Evolutionary conservation across 2,888 invertebrate species (phyloP), one percentile per base, ranked within the genome.

Genomic region (Catocala fraxini): DNA sequence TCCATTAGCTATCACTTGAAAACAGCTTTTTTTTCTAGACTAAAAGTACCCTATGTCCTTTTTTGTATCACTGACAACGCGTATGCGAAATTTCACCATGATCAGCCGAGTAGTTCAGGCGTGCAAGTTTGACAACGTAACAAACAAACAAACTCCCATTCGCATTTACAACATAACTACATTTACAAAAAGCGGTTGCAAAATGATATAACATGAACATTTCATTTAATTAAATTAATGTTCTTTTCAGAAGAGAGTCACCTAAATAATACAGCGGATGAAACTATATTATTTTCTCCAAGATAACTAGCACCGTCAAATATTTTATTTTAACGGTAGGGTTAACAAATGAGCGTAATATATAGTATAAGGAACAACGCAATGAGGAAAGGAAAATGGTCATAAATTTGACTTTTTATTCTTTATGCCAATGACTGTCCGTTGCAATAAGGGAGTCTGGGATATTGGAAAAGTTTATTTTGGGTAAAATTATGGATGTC

Each of bases 351-450:
- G 43, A 51, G 35, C 6, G 51, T 54, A 63, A 63, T 63, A 58
- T 63, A 63, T 55, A 51, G 15, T 34, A 43, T 46, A 55, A 51
- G 58, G 58, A 58, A 63, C 13, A 13, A 49, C 42, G 56, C 43
- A 66, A 59, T 54, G 33, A 58, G 63, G 56, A 51, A 47, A 54
- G 56, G 56, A 62, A 65, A 65, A 63, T 62, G 55, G 58, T 62
- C 69, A 69, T 73, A 74, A 62, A 74, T 76, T 73, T 57, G 51
- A 63, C 35, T 63, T 55, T 63, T 63, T 63, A 48, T 55, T 46
- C 55, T 51, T 43, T 57, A 58, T 59, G 55, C 51, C 25, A 25
- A 34, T 4, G 25, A 58, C 51, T 58, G 57, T 58, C 63, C 58
- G 55, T 41, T 59, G 51, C 49, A 47, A 51, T 58, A 45, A 10